These are phyloP conservation scores for Euthynnus affinis DNA, from an alignment of 2,797 vertebrate genomes.

Conservation along the genomic window DNA sequence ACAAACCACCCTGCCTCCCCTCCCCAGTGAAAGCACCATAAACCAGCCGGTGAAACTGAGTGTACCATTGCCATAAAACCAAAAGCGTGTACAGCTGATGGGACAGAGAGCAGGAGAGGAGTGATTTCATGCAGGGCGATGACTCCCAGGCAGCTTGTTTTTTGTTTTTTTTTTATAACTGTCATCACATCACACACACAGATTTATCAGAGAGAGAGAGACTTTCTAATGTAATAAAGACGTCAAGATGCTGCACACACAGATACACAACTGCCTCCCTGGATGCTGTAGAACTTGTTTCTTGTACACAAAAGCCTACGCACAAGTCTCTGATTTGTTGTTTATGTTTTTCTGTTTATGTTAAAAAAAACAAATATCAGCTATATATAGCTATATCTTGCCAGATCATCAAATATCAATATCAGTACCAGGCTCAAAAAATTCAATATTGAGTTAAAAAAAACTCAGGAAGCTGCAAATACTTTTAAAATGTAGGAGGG, in stretches of 20 bases:
- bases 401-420: background rate
- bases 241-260: slow-evolving; percentile 13
- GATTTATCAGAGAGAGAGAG: slow-evolving; percentile 6
- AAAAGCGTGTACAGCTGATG: slow-evolving; percentile 22
- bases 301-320: too few species aligned
- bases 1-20: background rate
- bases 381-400: too few species aligned
- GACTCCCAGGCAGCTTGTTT: slow-evolving; percentile 41
- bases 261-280: background rate
- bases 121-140: slow-evolving; percentile 40
- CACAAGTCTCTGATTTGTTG: too few species aligned
- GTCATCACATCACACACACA: background rate
- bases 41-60: slow-evolving; percentile 52
- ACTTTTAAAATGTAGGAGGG: background rate
- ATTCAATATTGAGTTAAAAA: background rate
- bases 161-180: too few species aligned
- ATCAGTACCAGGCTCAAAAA: background rate
- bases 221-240: slow-evolving; percentile 14
- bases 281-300: background rate
- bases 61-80: slow-evolving; percentile 45
- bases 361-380: too few species aligned
- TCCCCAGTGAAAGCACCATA: slow-evolving; percentile 44
- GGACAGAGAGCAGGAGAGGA: slow-evolving; percentile 28
- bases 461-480: background rate
- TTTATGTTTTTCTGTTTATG: too few species aligned